Percentiles rank a stretch among this genome's conserved stretches.
phyloP scores from a whole-genome alignment of 2,888 invertebrate genomes.

The Trachelus tabidus region DNA sequence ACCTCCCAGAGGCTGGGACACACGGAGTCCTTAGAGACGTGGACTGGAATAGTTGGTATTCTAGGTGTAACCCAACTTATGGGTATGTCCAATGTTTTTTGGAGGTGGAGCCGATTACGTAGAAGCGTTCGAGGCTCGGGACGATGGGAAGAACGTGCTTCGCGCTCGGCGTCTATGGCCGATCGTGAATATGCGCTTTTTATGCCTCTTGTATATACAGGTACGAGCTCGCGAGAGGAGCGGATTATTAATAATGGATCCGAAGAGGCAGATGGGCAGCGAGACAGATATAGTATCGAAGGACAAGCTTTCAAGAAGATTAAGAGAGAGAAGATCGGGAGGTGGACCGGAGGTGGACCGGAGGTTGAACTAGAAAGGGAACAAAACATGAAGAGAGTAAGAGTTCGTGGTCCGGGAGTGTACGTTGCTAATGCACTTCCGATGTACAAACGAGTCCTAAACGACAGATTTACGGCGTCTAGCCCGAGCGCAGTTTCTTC shows the following conservation, averaged over 20 bases:
- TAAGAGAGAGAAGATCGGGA: too few relatives aligned
- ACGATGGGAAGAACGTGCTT: not conserved
- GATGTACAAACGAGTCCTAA: conserved; percentile 46
- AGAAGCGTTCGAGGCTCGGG: not conserved
- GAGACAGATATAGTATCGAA: too few relatives aligned
- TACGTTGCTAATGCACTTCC: conserved; percentile 47
- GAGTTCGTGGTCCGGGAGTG: conserved; percentile 8
- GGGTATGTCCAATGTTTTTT: too few relatives aligned
- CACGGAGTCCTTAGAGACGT: too few relatives aligned
- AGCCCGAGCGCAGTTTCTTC: conserved; percentile 6
- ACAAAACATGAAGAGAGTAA: conserved; percentile 15
- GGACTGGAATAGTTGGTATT: too few relatives aligned
- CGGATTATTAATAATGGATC: not conserved
- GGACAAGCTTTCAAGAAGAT: too few relatives aligned
- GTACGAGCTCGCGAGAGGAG: not conserved
- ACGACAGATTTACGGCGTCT: conserved; percentile 37
- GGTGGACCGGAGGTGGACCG: not conserved
- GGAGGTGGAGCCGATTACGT: too few relatives aligned
- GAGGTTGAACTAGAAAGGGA: not conserved
- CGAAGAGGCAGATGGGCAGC: not conserved
- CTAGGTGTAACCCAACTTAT: too few relatives aligned
- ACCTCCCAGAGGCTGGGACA: too few relatives aligned
- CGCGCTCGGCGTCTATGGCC: not conserved
- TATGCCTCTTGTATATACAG: not conserved
- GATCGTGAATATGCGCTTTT: conserved; percentile 3